A percentile compares a stretch with the other conserved stretches of the same genome.
phyloP scores from a whole-genome alignment of 2,797 vertebrate genomes.

The Octomys mimax region DNA sequence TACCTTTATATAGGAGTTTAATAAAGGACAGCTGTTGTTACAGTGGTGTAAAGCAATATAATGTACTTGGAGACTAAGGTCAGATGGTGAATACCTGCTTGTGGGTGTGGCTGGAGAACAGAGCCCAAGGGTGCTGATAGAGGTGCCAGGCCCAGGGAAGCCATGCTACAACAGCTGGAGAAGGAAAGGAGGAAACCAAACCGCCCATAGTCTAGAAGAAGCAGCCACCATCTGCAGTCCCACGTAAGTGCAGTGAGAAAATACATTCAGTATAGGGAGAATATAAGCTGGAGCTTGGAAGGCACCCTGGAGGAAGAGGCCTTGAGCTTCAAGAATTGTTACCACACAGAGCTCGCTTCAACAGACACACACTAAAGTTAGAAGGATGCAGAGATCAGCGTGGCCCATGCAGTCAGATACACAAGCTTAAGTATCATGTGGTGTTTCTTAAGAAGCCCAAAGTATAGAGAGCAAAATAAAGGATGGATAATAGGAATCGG shows the following conservation, averaged over 20 bases:
- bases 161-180: background rate
- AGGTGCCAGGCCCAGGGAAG: background rate
- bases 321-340: background rate
- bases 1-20: constrained; percentile 48
- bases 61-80: background rate
- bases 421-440: background rate
- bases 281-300: background rate
- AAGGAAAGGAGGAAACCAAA: background rate
- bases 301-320: background rate
- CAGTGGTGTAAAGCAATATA: constrained; percentile 18
- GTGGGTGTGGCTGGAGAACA: background rate
- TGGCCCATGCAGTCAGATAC: background rate
- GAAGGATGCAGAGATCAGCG: background rate
- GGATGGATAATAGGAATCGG: background rate
- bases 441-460: background rate
- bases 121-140: background rate
- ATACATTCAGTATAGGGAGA: background rate
- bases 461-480: background rate
- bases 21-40: constrained; percentile 38
- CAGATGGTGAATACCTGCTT: background rate
- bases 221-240: background rate
- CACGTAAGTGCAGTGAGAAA: background rate
- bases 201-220: background rate
- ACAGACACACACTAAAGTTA: background rate
- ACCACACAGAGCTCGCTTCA: background rate